These are phyloP conservation scores for Pheosia gnoma DNA, from an alignment of 2,888 invertebrate genomes.

Conservation along the genomic window DNA sequence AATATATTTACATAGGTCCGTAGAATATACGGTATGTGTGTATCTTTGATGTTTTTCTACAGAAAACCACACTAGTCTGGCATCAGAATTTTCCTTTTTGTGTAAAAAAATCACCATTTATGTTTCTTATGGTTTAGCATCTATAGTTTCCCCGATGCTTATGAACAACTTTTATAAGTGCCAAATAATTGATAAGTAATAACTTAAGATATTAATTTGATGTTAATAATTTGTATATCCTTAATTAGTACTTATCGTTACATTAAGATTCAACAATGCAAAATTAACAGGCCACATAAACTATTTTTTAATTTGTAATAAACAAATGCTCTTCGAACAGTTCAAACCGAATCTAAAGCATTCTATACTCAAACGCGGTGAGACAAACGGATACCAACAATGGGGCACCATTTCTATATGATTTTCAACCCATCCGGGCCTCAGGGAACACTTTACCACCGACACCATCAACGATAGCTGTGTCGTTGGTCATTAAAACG, in stretches of 20 bases:
- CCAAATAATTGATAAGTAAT: too few species aligned
- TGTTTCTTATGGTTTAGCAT: neutral
- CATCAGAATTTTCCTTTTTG: neutral
- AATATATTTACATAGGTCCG: neutral
- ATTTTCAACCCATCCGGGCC: constrained; percentile 5
- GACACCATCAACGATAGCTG: constrained; percentile 4
- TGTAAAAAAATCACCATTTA: neutral
- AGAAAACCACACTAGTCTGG: neutral
- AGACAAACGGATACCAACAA: neutral
- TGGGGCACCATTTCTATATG: neutral
- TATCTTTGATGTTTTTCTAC: constrained; percentile 1
- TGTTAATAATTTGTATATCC: too few species aligned
- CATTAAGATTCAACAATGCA: too few species aligned
- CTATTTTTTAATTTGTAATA: too few species aligned
- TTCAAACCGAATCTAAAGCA: neutral
- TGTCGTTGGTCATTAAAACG: constrained; percentile 1
- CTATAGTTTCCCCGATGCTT: neutral
- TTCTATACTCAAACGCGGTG: neutral
- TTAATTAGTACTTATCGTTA: too few species aligned
- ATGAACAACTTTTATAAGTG: too few species aligned
- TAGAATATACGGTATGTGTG: neutral
- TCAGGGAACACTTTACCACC: constrained; percentile 5
- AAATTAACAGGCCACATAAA: too few species aligned
- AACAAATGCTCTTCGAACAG: too few species aligned
- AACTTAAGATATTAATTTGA: too few species aligned